Base-by-base conservation (phyloP, 1,140 invertebrate genomes). In the Lysiphlebus fabarum region DNA sequence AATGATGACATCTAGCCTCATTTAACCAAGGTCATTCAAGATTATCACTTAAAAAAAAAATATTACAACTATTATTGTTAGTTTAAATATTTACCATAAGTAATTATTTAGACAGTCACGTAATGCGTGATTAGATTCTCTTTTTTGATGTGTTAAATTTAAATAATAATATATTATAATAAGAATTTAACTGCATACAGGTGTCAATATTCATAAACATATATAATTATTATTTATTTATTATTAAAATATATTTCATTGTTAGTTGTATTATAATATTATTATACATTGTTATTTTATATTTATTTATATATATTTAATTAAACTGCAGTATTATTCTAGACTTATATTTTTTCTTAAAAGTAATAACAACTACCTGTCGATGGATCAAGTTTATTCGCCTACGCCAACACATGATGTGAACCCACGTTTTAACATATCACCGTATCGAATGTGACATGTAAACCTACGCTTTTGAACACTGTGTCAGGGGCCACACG, bases 381-480 rank as follows among this genome's bases (percentile, higher is more conserved):
- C 41, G 57, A 8, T 42, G 44, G 33, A 34, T 49, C 12, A 12
- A 41, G 14, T 59, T 42, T 26, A 26, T 37, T 44, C 43, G 53
- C 43, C 36, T 59, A 47, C 14, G 17, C 44, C 14, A 51, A 51
- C 38, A 10, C n/a, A 38, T 8, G 12, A 26, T n/a, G n/a, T n/a
- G n/a, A 26, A 26, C 51, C 58, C 51, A 54, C 58, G 49, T 53
- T 51, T 51, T 51, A 51, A 26, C 51, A 59, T 45, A 37, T 48
- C 10, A 42, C 11, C 50, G 51, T 59, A 59, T 59, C 58, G 51
- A 59, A 59, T 59, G 43, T 40, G 58, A 33, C 36, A 51, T 43
- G 8, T 33, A 50, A 47, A 38, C 58, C 58, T 38, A 59, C 58
- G 43, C 9, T 5, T 51, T 51, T 37, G 12, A 51, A 14, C 49